Evolutionary conservation across 2,888 invertebrate genomes (phyloP).

Genomic region (Pollenia griseotomentosa): DNA sequence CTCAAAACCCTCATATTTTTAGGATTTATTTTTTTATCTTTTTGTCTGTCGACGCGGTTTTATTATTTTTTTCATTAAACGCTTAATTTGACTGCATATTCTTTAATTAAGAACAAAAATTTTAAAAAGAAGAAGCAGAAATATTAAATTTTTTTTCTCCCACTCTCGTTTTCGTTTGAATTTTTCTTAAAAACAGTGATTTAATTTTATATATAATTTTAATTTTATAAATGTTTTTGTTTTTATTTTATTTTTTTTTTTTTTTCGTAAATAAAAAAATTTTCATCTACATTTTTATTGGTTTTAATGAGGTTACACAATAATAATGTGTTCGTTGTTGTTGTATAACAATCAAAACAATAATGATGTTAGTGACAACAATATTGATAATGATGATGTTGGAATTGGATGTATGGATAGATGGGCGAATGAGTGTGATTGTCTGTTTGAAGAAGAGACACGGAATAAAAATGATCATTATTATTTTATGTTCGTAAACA

Average conservation of each 20-base stretch:
- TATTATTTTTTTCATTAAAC: conserved; percentile 13
- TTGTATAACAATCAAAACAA: conserved; percentile 20
- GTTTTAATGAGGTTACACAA: conserved; percentile 73
- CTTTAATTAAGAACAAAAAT: conserved; percentile 32
- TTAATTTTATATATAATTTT: conserved; percentile 49
- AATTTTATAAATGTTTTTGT: conserved; percentile 36
- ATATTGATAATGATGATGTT: conserved; percentile 18
- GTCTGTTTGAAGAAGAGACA: conserved; percentile 9
- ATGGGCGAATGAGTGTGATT: not conserved
- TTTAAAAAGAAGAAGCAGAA: not conserved
- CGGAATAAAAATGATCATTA: conserved; percentile 33
- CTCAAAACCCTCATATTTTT: conserved; percentile 35
- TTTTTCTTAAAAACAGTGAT: conserved; percentile 43
- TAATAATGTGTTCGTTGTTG: conserved; percentile 37
- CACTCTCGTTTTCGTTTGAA: conserved; percentile 37
- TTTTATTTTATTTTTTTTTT: conserved; percentile 47
- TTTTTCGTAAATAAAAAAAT: conserved; percentile 38
- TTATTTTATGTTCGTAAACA: conserved; percentile 12
- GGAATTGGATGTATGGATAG: not conserved
- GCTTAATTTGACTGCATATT: conserved; percentile 43
- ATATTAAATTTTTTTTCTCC: conserved; percentile 28
- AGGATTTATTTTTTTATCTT: not conserved
- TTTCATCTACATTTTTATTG: conserved; percentile 68
- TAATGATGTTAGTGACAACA: conserved; percentile 42
- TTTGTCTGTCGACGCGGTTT: not conserved